phyloP scores from a whole-genome alignment of 2,113 vertebrate species.

The Rhinolophus sinicus region DNA sequence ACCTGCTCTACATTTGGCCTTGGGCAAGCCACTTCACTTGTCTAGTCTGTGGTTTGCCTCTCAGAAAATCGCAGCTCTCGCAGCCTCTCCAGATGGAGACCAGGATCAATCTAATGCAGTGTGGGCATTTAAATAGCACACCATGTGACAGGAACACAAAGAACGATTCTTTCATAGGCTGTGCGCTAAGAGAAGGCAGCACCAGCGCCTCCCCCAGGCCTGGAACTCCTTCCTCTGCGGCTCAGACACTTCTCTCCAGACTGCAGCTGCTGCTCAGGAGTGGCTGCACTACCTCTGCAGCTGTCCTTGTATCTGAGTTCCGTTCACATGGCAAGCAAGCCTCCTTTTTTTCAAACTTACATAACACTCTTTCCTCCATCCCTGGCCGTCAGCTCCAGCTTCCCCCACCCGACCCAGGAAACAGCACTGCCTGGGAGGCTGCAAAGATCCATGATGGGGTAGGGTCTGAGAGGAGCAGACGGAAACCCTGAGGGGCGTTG shows the following conservation, averaged over 20 bases:
- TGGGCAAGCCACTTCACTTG: background rate
- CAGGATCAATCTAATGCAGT: background rate
- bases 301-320: constrained; percentile 22
- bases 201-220: background rate
- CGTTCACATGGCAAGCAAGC: constrained; percentile 49
- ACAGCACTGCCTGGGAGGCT: background rate
- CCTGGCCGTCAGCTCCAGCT: background rate
- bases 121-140: background rate
- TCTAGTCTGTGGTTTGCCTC: background rate
- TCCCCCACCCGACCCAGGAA: background rate
- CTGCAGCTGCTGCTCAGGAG: background rate
- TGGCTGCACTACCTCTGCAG: background rate
- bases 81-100: background rate
- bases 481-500: background rate
- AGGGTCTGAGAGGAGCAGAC: background rate
- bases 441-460: background rate
- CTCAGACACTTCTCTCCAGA: background rate
- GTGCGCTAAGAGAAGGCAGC: background rate
- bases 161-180: background rate
- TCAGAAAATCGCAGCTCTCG: background rate
- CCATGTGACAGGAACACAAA: background rate
- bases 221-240: background rate
- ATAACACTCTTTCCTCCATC: constrained; percentile 35
- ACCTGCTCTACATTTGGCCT: background rate
- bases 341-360: constrained; percentile 48